Conservation (phyloP, 2,888 invertebrate species). For the Eupithecia abbreviata region DNA sequence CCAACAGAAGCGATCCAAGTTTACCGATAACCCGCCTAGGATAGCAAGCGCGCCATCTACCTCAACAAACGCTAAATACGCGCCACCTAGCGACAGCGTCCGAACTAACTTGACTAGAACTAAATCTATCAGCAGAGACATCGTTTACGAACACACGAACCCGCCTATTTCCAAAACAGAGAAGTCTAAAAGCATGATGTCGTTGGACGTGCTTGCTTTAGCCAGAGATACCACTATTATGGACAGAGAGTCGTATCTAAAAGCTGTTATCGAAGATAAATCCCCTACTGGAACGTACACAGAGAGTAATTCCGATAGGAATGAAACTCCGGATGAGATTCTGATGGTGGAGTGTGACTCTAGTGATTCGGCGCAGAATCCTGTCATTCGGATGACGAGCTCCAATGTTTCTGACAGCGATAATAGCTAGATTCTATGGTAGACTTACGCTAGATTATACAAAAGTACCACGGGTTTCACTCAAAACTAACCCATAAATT, state of each 20-base stretch:
- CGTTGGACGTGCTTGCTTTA: conserved; percentile 73
- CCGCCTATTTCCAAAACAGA: conserved; percentile 70
- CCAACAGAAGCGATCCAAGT: conserved; percentile 81
- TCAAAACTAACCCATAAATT: background rate
- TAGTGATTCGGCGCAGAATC: conserved; percentile 77
- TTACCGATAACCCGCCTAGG: conserved; percentile 68
- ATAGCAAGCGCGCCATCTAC: conserved; percentile 75
- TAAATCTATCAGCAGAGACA: conserved; percentile 73
- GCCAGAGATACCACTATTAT: conserved; percentile 72
- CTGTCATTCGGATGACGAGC: conserved; percentile 78
- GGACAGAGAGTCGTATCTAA: conserved; percentile 76
- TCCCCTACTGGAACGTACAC: conserved; percentile 78
- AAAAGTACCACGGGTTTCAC: background rate
- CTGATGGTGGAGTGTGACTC: conserved; percentile 80
- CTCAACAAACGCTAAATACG: conserved; percentile 61
- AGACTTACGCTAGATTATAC: conserved; percentile 6
- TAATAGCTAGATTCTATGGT: conserved; percentile 61
- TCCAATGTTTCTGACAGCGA: conserved; percentile 77
- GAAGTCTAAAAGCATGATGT: conserved; percentile 81
- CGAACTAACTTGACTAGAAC: conserved; percentile 65
- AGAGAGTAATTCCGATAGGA: conserved; percentile 77
- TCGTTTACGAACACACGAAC: conserved; percentile 65
- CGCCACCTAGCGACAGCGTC: conserved; percentile 68
- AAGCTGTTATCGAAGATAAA: conserved; percentile 79
- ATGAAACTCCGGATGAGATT: conserved; percentile 78